phyloP scores from a whole-genome alignment of 2,113 vertebrate species.

The Cyphomyrus plagiostoma region DNA sequence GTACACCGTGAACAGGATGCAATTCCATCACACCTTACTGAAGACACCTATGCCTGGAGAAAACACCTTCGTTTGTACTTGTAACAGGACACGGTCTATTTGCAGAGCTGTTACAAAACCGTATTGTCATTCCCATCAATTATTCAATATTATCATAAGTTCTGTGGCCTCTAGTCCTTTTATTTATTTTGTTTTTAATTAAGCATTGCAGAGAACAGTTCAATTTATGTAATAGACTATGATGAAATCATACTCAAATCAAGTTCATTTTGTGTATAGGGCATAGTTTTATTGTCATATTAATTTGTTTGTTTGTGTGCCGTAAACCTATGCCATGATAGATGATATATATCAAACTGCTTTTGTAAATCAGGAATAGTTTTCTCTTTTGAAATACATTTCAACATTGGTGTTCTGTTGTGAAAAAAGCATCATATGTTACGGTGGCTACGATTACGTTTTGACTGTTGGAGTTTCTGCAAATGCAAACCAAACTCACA shows the following conservation, averaged over 20 bases:
- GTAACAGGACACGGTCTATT: neutral
- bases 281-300: neutral
- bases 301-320: neutral
- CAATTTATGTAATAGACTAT: neutral
- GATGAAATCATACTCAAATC: neutral
- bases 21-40: neutral
- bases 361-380: neutral
- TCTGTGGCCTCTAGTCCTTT: neutral
- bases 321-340: neutral
- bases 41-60: neutral
- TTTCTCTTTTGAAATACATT: neutral
- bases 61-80: neutral
- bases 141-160: neutral
- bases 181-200: slow-evolving; percentile 3
- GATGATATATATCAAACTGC: neutral
- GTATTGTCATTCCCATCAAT: neutral
- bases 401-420: neutral
- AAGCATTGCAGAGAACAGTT: neutral
- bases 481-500: slow-evolving; percentile 6
- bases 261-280: neutral
- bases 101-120: neutral
- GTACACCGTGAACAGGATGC: neutral
- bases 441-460: neutral
- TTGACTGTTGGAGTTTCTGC: slow-evolving; percentile 6
- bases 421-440: neutral